A percentile compares a stretch with the other conserved stretches of the same genome.
These are phyloP conservation scores for Cheilosia pagana DNA, from an alignment of 2,888 invertebrate genomes.

Conservation along the genomic window DNA sequence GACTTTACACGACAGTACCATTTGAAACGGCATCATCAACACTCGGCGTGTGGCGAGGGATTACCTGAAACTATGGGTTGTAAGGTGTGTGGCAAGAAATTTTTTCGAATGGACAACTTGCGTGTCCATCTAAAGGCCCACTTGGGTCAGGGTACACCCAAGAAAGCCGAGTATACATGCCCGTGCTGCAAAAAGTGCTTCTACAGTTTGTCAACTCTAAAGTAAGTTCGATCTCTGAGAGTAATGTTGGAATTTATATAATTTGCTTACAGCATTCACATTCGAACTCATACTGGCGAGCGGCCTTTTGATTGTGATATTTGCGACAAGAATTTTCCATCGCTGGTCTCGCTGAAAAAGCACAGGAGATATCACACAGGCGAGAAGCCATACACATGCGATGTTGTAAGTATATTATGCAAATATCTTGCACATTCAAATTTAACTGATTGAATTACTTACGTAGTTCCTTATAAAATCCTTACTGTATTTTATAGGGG, in stretches of 20 bases:
- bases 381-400: constrained; percentile 88
- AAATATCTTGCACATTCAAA: no score
- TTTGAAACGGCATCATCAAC: constrained; percentile 84
- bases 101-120: constrained; percentile 87
- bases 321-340: constrained; percentile 88
- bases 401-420: constrained; percentile 83
- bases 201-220: constrained; percentile 86
- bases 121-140: constrained; percentile 89
- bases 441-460: no score
- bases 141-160: constrained; percentile 85
- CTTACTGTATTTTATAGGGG: no score
- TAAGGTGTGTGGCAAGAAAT: constrained; percentile 82
- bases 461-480: no score
- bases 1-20: constrained; percentile 91
- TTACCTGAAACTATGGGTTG: constrained; percentile 81
- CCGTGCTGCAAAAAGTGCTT: constrained; percentile 88
- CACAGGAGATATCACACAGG: constrained; percentile 87
- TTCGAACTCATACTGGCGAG: constrained; percentile 88
- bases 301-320: constrained; percentile 89
- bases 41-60: constrained; percentile 80
- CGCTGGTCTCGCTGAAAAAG: constrained; percentile 90
- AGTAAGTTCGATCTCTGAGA: constrained; percentile 65
- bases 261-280: constrained; percentile 84
- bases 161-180: constrained; percentile 86
- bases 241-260: not conserved